Conservation (phyloP, 2,113 vertebrate genomes). For the Antigone vipio region DNA sequence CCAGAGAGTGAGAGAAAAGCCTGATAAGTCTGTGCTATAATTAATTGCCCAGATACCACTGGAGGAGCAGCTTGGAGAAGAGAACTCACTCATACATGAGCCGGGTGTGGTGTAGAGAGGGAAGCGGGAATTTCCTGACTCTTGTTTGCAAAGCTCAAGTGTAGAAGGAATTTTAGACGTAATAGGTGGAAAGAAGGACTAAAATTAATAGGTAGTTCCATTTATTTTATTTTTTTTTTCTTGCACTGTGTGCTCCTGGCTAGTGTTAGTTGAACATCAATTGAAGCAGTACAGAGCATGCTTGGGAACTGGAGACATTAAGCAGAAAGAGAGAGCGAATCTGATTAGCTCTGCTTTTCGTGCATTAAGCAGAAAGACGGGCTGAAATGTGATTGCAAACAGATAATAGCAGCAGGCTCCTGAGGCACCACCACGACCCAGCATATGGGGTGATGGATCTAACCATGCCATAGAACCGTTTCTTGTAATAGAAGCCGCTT, state of each 20-base stretch:
- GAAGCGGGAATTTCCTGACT: conserved; percentile 19
- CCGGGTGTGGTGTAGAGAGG: background rate
- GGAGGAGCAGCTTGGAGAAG: background rate
- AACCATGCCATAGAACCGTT: conserved; percentile 1
- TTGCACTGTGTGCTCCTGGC: background rate
- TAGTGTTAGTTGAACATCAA: conserved; percentile 33
- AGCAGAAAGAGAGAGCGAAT: conserved; percentile 38
- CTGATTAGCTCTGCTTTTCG: conserved; percentile 60
- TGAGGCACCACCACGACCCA: background rate
- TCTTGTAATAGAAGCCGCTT: conserved; percentile 36
- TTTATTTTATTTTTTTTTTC: background rate
- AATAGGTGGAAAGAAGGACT: conserved; percentile 7
- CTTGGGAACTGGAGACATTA: conserved; percentile 43
- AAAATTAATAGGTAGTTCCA: conserved; percentile 8
- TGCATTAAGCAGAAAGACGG: conserved; percentile 48
- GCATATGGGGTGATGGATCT: conserved; percentile 33
- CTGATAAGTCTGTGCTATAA: background rate
- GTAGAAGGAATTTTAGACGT: background rate
- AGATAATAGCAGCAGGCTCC: conserved; percentile 50
- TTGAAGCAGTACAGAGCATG: conserved; percentile 24
- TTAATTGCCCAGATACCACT: conserved; percentile 25
- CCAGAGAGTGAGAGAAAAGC: background rate
- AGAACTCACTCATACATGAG: background rate
- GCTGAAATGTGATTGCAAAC: conserved; percentile 55
- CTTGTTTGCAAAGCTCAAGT: conserved; percentile 4